phyloP scores from a whole-genome alignment of 1,140 invertebrate genomes.

The Eumeta japonica region DNA sequence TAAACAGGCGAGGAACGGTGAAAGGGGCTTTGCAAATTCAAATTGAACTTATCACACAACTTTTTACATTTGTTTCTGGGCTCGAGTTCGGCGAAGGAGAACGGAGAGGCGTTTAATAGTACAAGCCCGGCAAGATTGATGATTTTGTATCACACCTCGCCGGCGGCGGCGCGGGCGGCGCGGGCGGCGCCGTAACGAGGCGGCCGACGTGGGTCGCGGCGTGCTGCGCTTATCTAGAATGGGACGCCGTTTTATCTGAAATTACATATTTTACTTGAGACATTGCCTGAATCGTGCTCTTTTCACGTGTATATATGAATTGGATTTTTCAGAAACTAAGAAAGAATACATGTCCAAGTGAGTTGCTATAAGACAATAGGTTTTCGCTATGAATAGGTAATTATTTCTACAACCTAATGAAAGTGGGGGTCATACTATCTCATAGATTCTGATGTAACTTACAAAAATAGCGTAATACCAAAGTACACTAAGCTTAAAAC shows the following conservation, averaged over 20 bases:
- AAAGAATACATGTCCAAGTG: no score
- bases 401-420: no score
- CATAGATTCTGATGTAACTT: no score
- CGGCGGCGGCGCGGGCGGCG: slow-evolving; percentile 52
- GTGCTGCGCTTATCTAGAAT: slow-evolving; percentile 52
- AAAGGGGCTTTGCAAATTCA: slow-evolving; percentile 59
- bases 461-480: no score
- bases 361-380: no score
- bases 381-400: no score
- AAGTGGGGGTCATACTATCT: no score
- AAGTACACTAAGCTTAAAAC: no score
- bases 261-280: slow-evolving; percentile 56
- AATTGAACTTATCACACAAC: slow-evolving; percentile 59
- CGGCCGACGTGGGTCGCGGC: slow-evolving; percentile 52
- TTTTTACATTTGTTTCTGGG: slow-evolving; percentile 59
- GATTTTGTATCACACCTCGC: slow-evolving; percentile 58
- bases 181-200: slow-evolving; percentile 55
- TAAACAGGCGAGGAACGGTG: slow-evolving; percentile 56
- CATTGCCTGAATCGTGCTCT: slow-evolving; percentile 30
- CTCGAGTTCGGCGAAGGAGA: slow-evolving; percentile 51
- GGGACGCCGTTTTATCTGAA: slow-evolving; percentile 52
- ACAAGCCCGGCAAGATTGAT: slow-evolving; percentile 57
- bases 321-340: no score
- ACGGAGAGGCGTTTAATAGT: slow-evolving; percentile 57
- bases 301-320: no score